These are phyloP conservation scores for Amblyjoppa fuscipennis DNA, from an alignment of 2,888 invertebrate species.

Conservation along the genomic window DNA sequence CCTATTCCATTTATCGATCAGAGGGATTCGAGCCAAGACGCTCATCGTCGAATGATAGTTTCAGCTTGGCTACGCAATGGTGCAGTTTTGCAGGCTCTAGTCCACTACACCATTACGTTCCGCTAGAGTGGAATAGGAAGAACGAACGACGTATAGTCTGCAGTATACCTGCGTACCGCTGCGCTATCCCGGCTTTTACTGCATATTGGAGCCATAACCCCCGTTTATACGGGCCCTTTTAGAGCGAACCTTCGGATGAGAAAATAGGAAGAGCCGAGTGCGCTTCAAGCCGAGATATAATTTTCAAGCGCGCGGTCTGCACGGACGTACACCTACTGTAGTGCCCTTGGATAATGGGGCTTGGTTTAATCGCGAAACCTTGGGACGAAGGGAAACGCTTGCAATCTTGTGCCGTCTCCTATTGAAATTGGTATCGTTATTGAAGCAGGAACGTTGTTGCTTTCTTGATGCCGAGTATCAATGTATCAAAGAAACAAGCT, in stretches of 20 bases:
- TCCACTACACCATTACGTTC: constrained; percentile 19
- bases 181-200: constrained; percentile 76
- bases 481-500: not conserved
- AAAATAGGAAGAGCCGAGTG: constrained; percentile 67
- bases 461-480: not conserved
- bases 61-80: not conserved
- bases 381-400: constrained; percentile 20
- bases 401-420: not conserved
- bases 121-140: constrained; percentile 49
- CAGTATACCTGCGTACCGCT: constrained; percentile 45
- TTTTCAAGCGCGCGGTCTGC: constrained; percentile 23
- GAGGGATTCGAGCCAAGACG: constrained; percentile 21
- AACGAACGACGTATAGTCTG: constrained; percentile 31
- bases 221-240: constrained; percentile 77
- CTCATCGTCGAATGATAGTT: constrained; percentile 6
- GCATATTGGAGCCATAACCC: constrained; percentile 81
- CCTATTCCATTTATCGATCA: constrained; percentile 6
- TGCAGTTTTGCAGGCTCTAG: not conserved
- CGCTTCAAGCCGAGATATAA: constrained; percentile 56
- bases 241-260: constrained; percentile 73
- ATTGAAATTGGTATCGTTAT: not conserved
- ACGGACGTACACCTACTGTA: constrained; percentile 64
- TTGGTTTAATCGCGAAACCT: constrained; percentile 71
- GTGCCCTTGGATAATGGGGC: constrained; percentile 67
- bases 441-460: not conserved